Percentiles rank a stretch among this genome's conserved stretches.
Evolutionary conservation across 2,797 vertebrate species (phyloP).

Genomic region (Eleutherodactylus coqui): DNA sequence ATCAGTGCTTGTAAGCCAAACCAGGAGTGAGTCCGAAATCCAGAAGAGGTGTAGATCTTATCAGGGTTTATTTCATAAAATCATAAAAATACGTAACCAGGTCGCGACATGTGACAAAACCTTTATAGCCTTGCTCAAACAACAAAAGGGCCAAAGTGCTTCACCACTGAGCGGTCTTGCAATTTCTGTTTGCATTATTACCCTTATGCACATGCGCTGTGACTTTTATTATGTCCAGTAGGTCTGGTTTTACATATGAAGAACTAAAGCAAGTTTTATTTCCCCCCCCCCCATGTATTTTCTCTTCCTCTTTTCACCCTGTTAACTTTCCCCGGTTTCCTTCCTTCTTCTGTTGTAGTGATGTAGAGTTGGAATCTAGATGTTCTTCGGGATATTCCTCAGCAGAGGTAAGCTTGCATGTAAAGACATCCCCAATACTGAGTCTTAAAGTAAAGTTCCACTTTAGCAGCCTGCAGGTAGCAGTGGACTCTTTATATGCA

Average conservation of each 20-base stretch:
- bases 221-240: neutral
- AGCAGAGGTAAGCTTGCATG: constrained; percentile 85
- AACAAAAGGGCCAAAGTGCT: no score
- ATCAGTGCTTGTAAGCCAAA: no score
- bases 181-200: neutral
- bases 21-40: no score
- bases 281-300: neutral
- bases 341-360: constrained; percentile 75
- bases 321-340: neutral
- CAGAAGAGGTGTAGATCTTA: no score
- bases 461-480: no score
- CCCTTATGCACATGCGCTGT: neutral
- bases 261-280: neutral
- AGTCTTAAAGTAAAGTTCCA: neutral
- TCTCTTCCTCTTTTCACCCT: neutral
- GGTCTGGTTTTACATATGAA: neutral
- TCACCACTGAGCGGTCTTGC: neutral
- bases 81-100: no score
- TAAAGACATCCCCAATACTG: neutral
- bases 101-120: no score
- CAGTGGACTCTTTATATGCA: no score
- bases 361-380: constrained; percentile 90
- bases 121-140: no score
- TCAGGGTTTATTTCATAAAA: no score
- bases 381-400: constrained; percentile 98